Base-by-base conservation (phyloP, 1,140 invertebrate genomes). In the Goniozus legneri region DNA sequence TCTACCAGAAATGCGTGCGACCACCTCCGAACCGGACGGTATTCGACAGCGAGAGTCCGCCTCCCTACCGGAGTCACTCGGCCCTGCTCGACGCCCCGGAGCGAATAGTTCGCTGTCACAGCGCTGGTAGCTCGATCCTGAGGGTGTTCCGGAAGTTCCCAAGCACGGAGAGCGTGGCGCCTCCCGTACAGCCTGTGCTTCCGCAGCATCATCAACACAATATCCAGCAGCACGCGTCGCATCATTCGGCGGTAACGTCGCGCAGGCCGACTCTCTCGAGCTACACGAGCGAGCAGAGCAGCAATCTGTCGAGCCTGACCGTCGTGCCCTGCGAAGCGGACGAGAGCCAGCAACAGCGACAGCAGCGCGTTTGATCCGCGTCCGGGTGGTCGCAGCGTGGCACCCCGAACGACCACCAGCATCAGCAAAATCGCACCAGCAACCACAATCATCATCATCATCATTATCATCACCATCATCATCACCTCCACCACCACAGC, bases 1-100 rank as follows among this genome's bases (percentile, higher is more conserved):
- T 84, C 42, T 82, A 84, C 66, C 81, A 84, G 61, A 82, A 84
- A 63, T 84, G 83, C 56, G 82, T 88, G 52, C 77, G 83, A 53
- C 81, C 85, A 44, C 85, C 85, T 19, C 85, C 85, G 14, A 88
- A 88, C 58, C 79, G 82, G 58, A 87, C 84, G 27, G 81, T 86
- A 20, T 81, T 81, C 60, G 83, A 86, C 54, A 80, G 82, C 47
- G 82, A 84, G 56, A 82, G 80, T 51, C 82, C 82, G 38, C 83
- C 83, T 20, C 81, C 82, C 8, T 85, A 84, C 58, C 73, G 82
- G 50, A 83, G 81, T 36, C 78, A 75, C 64, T 83, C 78, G 47
- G 77, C 77, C 50, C 34, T 70, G 42, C 20, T 70, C 18, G 71
- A 72, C n/a, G 50, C 65, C 21, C 63, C 65, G 0, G 69, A 72